A percentile compares a stretch with the other conserved stretches of the same genome.
Evolutionary conservation across 2,888 invertebrate genomes (phyloP).

Genomic region (Drosophila demipolita): DNA sequence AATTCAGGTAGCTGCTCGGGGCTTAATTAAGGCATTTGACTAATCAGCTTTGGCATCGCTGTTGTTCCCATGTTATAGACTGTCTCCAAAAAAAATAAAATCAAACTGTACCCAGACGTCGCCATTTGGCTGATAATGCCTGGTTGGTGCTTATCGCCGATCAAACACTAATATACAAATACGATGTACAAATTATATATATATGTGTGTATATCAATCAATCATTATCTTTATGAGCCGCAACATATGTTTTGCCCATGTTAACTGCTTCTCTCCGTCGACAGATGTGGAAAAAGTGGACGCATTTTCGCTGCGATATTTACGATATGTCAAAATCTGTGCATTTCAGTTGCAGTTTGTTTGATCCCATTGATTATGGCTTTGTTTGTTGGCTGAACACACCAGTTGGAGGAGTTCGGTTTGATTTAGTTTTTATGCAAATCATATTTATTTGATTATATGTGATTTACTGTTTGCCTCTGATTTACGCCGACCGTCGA

Average conservation of each 20-base stretch:
- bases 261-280: conserved; percentile 23
- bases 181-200: conserved; percentile 55
- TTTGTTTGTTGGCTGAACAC: conserved; percentile 39
- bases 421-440: conserved; percentile 76
- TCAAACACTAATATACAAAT: conserved; percentile 52
- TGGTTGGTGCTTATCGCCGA: conserved; percentile 72
- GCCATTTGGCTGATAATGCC: conserved; percentile 46
- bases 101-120: conserved; percentile 48
- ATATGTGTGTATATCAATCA: conserved; percentile 60
- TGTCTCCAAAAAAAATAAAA: background rate
- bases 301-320: conserved; percentile 51
- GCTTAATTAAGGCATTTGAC: conserved; percentile 70
- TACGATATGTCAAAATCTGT: conserved; percentile 33
- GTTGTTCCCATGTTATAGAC: background rate
- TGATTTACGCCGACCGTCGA: conserved; percentile 74
- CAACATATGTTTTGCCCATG: conserved; percentile 62
- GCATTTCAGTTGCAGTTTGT: conserved; percentile 4
- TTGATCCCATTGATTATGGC: conserved; percentile 5
- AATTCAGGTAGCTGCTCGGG: conserved; percentile 61
- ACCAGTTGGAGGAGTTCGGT: conserved; percentile 27
- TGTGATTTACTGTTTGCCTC: conserved; percentile 69
- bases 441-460: conserved; percentile 79
- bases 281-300: conserved; percentile 29
- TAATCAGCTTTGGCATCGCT: conserved; percentile 68
- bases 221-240: conserved; percentile 72